Conservation (phyloP, 2,113 vertebrate species). For the Felis chaus region DNA sequence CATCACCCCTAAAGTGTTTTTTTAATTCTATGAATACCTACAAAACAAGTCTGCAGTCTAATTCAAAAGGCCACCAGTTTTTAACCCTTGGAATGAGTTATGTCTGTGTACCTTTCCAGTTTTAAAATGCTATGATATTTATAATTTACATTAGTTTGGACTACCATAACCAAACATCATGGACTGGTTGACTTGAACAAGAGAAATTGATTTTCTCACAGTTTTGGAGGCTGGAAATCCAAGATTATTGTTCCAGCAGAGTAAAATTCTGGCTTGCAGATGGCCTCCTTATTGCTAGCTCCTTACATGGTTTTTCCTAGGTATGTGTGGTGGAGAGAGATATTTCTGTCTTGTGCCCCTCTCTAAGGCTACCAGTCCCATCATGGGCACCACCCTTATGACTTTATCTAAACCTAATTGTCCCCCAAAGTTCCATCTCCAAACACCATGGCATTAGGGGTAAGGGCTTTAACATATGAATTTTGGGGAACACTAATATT, state of each 20-base stretch:
- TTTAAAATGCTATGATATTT: neutral
- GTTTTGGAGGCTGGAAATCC: neutral
- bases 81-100: neutral
- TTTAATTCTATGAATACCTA: neutral
- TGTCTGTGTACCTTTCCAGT: neutral
- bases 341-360: neutral
- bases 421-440: neutral
- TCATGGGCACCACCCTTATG: neutral
- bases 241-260: neutral
- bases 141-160: neutral
- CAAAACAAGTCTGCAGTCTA: neutral
- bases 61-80: neutral
- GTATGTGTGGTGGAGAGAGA: fast-evolving
- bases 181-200: neutral
- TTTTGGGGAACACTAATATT: neutral
- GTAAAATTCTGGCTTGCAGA: neutral
- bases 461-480: neutral
- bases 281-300: neutral
- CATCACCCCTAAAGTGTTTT: neutral
- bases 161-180: neutral
- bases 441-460: neutral
- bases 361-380: neutral
- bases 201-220: neutral
- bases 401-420: neutral
- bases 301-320: neutral